Base-by-base conservation (phyloP, 2,113 vertebrate genomes). In the Crocuta crocuta region DNA sequence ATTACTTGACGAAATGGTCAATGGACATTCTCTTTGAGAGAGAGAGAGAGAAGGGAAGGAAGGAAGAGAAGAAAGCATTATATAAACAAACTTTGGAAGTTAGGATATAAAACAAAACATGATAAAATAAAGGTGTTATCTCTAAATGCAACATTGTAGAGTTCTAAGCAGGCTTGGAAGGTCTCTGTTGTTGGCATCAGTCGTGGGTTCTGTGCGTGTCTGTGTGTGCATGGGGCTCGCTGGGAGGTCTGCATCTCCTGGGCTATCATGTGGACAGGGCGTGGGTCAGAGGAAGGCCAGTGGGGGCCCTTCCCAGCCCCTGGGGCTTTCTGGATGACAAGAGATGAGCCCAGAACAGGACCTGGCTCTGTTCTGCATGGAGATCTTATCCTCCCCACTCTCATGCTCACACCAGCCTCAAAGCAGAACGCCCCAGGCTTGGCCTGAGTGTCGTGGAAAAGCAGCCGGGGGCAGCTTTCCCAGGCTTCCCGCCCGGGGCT, bases 71-170 rank as follows among this genome's bases (percentile, higher is more conserved):
- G 3, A 55, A 92, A 39, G 58, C 10, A 50, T 8, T 61, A 10
- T 48, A 68, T 86, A 71, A 91, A 91, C 8, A 63, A 82, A 65
- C 5, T 33, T 81, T 55, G 43, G 11, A 89, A 86, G 84, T 85
- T 76, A 90, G 94, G 82, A 83, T 92, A 74, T 76, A 90, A 65
- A 94, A 76, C 21, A 76, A 92, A 94, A 89, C 11, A 16, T 39
- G 33, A 80, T 24, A 78, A 91, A 73, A 66, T 53, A 66, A 73
- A 55, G 50, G 21, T 33, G 23, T 43, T 63, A 39, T 61, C 81
- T 80, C 43, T 33, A 58, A 63, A 65, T 53, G 66, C 16, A 65
- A 50, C 33, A 55, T 86, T 89, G 50, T 43, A 71, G 92, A 39
- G 26, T 81, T 48, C 66, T 39, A 39, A 48, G 58, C 10, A 19